Evolutionary conservation across 2,888 invertebrate genomes (phyloP), one percentile per base, ranked within the genome.

Genomic region (Abscondita cerata): DNA sequence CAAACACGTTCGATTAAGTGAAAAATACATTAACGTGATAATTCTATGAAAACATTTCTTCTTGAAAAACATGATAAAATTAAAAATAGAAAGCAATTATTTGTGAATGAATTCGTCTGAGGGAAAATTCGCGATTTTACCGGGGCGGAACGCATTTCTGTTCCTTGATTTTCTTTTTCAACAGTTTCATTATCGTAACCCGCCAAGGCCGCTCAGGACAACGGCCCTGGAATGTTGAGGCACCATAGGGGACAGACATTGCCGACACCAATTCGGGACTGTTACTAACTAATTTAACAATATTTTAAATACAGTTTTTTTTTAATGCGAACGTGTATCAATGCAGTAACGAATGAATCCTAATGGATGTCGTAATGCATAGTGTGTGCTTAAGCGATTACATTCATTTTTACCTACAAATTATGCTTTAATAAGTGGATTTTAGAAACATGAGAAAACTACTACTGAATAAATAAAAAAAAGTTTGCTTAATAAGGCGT

Each of bases 201-300:
- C 50, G 62, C 64, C 68, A 68, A 68, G 68, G 68, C 66, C 68
- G 63, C 58, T 38, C 65, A 67, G 68, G 68, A 57, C 68, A 68
- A 65, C 64, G 68, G 62, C 68, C 63, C 67, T 58, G 59, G 57
- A 57, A 59, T 58, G 59, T 52, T 51, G 60, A 61, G 68, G 67
- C 65, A 62, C 67, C 68, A 67, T 54, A 67, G 62, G 64, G 65
- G 62, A 68, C 59, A 62, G 34, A 58, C 56, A 48, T 65, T 65
- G 40, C 56, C 59, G 56, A 59, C 57, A 59, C 53, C 52, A 57
- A 59, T 60, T 60, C 47, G 44, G 60, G 33, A 44, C 56, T 56
- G 59, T 64, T 60, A 57, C 53, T 41, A 60, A 57, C 56, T 50
- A 38, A 4, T 46, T 13, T 57, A 25, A 58, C 41, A 36, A 52